Conservation (phyloP, 1,140 invertebrate genomes). For the Diorhabda carinulata region DNA sequence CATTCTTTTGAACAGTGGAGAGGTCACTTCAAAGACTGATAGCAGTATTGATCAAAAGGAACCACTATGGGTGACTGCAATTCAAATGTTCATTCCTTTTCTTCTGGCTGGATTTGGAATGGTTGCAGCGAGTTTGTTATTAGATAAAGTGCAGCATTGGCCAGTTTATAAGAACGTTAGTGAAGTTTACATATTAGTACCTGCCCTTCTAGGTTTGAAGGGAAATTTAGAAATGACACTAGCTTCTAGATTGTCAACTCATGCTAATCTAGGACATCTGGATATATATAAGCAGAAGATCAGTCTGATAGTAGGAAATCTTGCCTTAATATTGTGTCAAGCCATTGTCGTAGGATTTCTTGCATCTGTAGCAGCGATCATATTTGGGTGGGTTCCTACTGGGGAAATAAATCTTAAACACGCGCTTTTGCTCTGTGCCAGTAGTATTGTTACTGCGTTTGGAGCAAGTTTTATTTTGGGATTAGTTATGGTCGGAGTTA, state of each 20-base stretch:
- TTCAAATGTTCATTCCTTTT: slow-evolving; percentile 88
- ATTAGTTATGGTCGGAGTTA: slow-evolving; percentile 77
- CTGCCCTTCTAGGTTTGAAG: slow-evolving; percentile 89
- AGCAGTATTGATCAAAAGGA: slow-evolving; percentile 37
- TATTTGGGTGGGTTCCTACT: slow-evolving; percentile 78
- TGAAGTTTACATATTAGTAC: slow-evolving; percentile 91
- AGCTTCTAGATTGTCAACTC: slow-evolving; percentile 87
- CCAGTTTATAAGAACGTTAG: slow-evolving; percentile 76
- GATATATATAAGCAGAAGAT: slow-evolving; percentile 63
- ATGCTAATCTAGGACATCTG: slow-evolving; percentile 78
- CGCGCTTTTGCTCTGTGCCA: slow-evolving; percentile 80
- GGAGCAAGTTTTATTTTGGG: slow-evolving; percentile 78
- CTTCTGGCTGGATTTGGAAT: slow-evolving; percentile 88
- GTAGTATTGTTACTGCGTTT: slow-evolving; percentile 85
- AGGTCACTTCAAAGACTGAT: slow-evolving; percentile 12
- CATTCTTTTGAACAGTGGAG: slow-evolving; percentile 22
- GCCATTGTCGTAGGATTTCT: slow-evolving; percentile 90
- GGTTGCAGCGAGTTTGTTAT: slow-evolving; percentile 81
- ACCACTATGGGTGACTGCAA: slow-evolving; percentile 60
- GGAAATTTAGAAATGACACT: slow-evolving; percentile 98
- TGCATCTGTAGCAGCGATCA: slow-evolving; percentile 79
- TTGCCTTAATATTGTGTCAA: slow-evolving; percentile 86
- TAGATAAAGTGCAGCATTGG: slow-evolving; percentile 88
- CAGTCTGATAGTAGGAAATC: slow-evolving; percentile 77
- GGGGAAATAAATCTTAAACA: slow-evolving; percentile 78